Evolutionary conservation across 2,888 invertebrate genomes (phyloP).

Genomic region (Pegoplata infirma): DNA sequence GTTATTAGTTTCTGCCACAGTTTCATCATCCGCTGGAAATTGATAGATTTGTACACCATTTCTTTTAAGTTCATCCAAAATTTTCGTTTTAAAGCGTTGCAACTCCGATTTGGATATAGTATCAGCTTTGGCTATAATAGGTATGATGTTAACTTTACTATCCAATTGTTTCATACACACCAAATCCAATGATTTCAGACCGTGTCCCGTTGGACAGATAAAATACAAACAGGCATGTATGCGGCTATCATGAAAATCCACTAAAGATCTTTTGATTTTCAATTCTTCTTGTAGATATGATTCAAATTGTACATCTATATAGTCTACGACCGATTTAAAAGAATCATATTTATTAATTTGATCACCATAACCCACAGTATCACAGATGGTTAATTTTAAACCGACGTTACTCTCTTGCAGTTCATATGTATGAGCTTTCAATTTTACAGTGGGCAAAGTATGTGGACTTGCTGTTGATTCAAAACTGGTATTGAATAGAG

Average conservation of each 20-base stretch:
- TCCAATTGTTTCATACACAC: constrained; percentile 99
- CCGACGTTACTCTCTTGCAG: constrained; percentile 94
- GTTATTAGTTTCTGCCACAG: constrained; percentile 93
- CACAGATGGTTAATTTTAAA: constrained; percentile 96
- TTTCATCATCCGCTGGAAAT: constrained; percentile 98
- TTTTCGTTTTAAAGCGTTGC: constrained; percentile 96
- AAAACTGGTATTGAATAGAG: constrained; percentile 98
- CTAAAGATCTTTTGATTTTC: constrained; percentile 95
- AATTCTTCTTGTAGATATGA: constrained; percentile 97
- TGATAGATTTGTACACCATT: constrained; percentile 99
- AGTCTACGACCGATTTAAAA: constrained; percentile 98
- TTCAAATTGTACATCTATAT: constrained; percentile 98
- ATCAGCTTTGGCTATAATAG: constrained; percentile 99
- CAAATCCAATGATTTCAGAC: constrained; percentile 97
- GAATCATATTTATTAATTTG: constrained; percentile 99
- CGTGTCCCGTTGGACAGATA: constrained; percentile 96
- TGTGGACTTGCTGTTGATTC: constrained; percentile 96
- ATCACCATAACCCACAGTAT: constrained; percentile 99
- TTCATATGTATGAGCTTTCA: constrained; percentile 97
- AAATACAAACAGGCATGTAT: constrained; percentile 99
- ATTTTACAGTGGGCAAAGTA: constrained; percentile 94
- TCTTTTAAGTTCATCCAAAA: constrained; percentile 92
- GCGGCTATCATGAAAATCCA: constrained; percentile 94
- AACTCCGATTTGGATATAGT: constrained; percentile 98
- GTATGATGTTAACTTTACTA: constrained; percentile 98